Percentiles rank a stretch among this genome's conserved stretches.
These are phyloP conservation scores for Amazona vittata DNA, from an alignment of 2,113 vertebrate genomes.

Conservation along the genomic window DNA sequence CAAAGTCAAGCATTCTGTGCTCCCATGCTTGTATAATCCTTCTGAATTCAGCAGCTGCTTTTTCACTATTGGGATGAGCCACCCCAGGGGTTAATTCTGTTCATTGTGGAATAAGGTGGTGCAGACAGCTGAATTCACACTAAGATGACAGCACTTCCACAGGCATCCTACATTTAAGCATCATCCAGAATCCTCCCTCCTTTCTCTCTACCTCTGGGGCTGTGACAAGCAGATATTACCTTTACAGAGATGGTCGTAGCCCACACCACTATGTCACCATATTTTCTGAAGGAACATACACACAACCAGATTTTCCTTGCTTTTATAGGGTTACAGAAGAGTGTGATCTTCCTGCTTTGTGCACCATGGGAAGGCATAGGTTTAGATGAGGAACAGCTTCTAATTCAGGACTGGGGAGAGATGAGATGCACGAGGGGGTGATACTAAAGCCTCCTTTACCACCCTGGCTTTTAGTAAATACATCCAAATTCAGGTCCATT, in stretches of 20 bases:
- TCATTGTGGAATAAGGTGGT: neutral
- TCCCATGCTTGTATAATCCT: neutral
- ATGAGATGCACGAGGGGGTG: neutral
- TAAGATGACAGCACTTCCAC: accelerated
- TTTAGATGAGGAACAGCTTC: neutral
- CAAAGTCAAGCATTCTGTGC: neutral
- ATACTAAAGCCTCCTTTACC: neutral
- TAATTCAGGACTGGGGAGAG: neutral
- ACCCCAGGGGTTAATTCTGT: neutral
- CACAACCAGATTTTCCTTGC: neutral
- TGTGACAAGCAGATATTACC: accelerated
- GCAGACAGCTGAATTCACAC: neutral
- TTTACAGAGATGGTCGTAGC: neutral
- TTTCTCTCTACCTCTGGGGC: neutral
- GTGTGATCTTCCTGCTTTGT: neutral
- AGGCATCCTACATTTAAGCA: neutral
- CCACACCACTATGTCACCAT: accelerated
- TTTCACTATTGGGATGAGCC: neutral
- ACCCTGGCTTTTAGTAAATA: accelerated
- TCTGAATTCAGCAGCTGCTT: neutral
- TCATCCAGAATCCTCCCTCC: neutral
- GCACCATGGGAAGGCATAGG: accelerated
- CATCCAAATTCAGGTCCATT: neutral
- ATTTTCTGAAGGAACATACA: neutral
- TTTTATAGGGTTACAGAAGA: neutral